Conservation (phyloP, 2,113 vertebrate genomes). For the Progne subis region DNA sequence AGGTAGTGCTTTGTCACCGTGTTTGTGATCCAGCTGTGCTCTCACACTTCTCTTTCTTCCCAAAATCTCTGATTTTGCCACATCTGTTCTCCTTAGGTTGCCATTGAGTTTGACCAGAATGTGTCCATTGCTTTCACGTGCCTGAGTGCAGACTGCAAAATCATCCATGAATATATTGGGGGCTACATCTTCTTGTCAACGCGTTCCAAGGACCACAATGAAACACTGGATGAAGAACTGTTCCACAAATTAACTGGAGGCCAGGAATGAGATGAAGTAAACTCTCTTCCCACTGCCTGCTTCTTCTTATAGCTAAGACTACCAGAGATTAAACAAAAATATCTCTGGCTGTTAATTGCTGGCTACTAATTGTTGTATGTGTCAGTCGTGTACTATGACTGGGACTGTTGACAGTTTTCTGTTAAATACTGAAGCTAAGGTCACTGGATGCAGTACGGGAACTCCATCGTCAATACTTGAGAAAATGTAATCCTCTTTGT, state of each 20-base stretch:
- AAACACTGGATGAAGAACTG: conserved; percentile 93
- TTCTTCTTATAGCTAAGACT: not conserved
- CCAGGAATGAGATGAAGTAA: conserved; percentile 80
- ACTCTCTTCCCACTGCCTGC: not conserved
- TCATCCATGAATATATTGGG: conserved; percentile 95
- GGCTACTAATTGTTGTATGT: not conserved
- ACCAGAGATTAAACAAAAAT: not conserved
- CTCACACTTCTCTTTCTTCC: not conserved
- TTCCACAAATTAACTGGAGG: conserved; percentile 97
- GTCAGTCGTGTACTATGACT: not conserved
- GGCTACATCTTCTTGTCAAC: conserved; percentile 99
- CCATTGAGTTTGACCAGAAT: conserved; percentile 93
- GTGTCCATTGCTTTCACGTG: conserved; percentile 90
- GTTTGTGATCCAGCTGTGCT: not conserved
- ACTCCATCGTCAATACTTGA: not conserved
- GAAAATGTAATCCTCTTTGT: not conserved
- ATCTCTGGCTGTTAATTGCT: not conserved
- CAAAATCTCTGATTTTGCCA: not conserved
- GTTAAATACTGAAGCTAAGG: not conserved
- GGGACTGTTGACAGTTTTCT: not conserved
- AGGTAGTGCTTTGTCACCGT: not conserved
- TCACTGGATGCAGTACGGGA: not conserved
- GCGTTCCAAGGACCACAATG: conserved; percentile 95
- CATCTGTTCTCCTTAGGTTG: conserved; percentile 79
- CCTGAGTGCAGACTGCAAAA: conserved; percentile 90